Evolutionary conservation across 2,113 vertebrate species (phyloP), one percentile per base, ranked within the genome.

Genomic region (Panthera tigris): DNA sequence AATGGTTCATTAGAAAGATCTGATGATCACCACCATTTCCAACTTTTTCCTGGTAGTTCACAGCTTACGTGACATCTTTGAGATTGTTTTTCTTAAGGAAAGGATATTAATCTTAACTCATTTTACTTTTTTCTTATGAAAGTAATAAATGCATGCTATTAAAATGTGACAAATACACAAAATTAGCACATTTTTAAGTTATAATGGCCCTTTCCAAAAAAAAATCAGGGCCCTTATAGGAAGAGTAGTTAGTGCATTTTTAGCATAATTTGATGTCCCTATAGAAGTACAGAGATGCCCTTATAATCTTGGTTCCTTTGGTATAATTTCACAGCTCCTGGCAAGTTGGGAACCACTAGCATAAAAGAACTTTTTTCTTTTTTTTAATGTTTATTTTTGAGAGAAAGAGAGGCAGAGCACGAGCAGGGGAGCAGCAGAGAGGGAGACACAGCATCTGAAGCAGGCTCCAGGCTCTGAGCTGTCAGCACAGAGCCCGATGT

Each of bases 81-180:
- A 81, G 12, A 69, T 84, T 91, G 19, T 88, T 61, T 95, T 85
- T 84, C 31, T 55, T 61, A 45, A 81, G 52, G 48, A 71, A 65
- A 95, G 50, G 88, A 52, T 84, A 36, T 82, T 68, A 91, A 74
- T 68, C 68, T 87, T 90, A 78, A 3, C 23, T 87, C 15, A 61
- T 36, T 87, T 89, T 93, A 55, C 27, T 83, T 80, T 91, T 55
- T 91, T 78, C 52, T 95, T 92, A 89, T 65, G 36, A 94, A 73
- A 79, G n/a, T 57, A 82, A 65, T 31, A 87, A 71, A 57, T 25
- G 10, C 18, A 48, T 57, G 61, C 55, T 66, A 68, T 85, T 84
- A 89, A 94, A 83, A 89, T 93, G 61, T 52, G 39, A 84, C 15
- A 80, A 80, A 92, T 41, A 55, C 3, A 68, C 33, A 65, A 61